These are phyloP conservation scores for Borostomias antarcticus DNA, from an alignment of 2,797 vertebrate genomes.

Conservation along the genomic window DNA sequence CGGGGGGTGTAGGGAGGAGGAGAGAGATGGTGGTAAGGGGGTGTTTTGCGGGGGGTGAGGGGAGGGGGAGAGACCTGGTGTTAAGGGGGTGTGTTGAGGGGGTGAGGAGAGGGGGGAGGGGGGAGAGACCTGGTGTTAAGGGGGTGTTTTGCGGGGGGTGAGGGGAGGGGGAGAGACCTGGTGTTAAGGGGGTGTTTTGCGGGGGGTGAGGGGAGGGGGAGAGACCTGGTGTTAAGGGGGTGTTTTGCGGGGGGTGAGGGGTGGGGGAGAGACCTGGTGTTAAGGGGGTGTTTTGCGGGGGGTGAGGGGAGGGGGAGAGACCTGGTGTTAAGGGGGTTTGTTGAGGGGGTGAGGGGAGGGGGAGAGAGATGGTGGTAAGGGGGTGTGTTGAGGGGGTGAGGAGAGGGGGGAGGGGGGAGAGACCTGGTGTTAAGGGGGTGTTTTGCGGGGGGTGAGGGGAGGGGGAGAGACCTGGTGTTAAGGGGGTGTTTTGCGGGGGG, in stretches of 20 bases:
- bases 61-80: background rate
- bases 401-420: background rate
- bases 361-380: background rate
- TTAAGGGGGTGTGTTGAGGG: background rate
- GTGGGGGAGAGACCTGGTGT: slow-evolving; percentile 6
- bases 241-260: slow-evolving; percentile 31
- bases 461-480: background rate
- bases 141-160: background rate
- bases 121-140: background rate
- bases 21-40: background rate
- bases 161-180: background rate
- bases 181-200: too few relatives aligned
- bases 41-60: too few relatives aligned
- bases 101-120: background rate
- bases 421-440: background rate
- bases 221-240: too few relatives aligned
- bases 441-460: background rate
- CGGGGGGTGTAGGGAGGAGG: background rate
- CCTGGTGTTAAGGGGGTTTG: too few relatives aligned
- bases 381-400: background rate
- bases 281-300: too few relatives aligned
- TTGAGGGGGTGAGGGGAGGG: background rate
- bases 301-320: background rate
- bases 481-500: background rate
- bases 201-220: background rate